Base-by-base conservation (phyloP, 2,797 vertebrate genomes). In the Fistularia commersonii region DNA sequence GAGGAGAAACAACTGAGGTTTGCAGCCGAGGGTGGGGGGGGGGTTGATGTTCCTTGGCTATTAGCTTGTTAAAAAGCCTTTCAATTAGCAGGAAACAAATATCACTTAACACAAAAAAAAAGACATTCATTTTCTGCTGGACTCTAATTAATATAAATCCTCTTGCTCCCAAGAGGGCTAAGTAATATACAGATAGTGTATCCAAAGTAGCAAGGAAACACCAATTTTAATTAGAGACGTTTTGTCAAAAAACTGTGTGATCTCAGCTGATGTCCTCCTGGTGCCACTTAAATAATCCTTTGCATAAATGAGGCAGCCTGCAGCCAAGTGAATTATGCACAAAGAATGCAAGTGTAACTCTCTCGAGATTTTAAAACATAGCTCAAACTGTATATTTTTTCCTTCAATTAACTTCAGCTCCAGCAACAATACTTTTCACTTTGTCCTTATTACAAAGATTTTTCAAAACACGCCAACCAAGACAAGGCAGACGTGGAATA, bases 201-300 rank as follows among this genome's bases (percentile, higher is more conserved):
- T 59, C 72, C 57, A 61, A 51, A 72, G 61, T 13, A 10, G 43
- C 49, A 41, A 60, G 43, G 23, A 52, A 70, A 67, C 54, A 43
- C 36, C 39, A 52, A 64, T 76, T 86, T 78, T 82, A 85, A 86
- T 85, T 84, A 82, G 60, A 69, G 62, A 72, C 62, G 50, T 77
- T 77, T 78, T 72, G 66, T 82, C 65, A 74, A 79, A 72, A 47
- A 52, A 44, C 10, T 65, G 53, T 9, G 41, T 33, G 7, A 58
- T 64, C 59, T 65, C 48, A 66, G 65, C 55, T 38, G 38, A 57
- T 48, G 58, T 74, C 45, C 64, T 68, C 58, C 38, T 62, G 64
- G 54, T n/a, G 3, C 48, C 57, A 56, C 61, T 74, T 62, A 62
- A 79, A 66, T 43, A 47, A 57, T 41, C 39, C 40, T 41, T 60